phyloP scores from a whole-genome alignment of 2,113 vertebrate species.

The Erpornis zantholeuca region DNA sequence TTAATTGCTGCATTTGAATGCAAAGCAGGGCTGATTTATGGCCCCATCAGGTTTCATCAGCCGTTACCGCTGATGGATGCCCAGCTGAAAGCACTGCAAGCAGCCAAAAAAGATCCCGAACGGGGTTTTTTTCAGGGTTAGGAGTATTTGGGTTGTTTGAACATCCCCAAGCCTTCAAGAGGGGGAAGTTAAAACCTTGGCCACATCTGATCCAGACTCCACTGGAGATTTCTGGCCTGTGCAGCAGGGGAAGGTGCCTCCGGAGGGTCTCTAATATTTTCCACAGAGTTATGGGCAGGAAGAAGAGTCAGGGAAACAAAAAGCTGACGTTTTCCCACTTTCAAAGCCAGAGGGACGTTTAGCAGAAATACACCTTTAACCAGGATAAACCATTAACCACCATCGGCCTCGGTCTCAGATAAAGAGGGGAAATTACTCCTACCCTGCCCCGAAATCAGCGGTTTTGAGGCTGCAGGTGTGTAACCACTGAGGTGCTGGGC shows the following conservation, averaged over 20 bases:
- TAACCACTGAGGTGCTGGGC: not conserved
- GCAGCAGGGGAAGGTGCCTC: not conserved
- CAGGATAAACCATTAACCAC: not conserved
- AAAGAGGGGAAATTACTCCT: not conserved
- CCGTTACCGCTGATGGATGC: not conserved
- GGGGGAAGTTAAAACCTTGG: not conserved
- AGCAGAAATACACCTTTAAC: not conserved
- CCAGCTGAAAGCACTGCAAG: not conserved
- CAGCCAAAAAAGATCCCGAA: not conserved
- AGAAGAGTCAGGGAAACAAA: not conserved
- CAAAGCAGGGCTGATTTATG: conserved; percentile 8
- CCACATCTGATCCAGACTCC: not conserved
- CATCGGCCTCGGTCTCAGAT: not conserved
- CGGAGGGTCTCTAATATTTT: not conserved
- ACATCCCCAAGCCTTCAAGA: not conserved
- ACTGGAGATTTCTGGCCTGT: not conserved
- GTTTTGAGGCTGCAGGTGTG: not conserved
- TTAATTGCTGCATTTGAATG: conserved; percentile 32
- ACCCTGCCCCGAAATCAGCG: accelerated
- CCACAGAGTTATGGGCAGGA: not conserved
- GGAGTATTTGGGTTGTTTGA: not conserved
- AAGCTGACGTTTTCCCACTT: not conserved
- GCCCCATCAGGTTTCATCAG: conserved; percentile 1
- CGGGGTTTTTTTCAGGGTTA: not conserved
- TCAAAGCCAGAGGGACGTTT: not conserved